A percentile compares a stretch with the other conserved stretches of the same genome.
These are phyloP conservation scores for Anoplopoma fimbria DNA, from an alignment of 2,113 vertebrate species.

Conservation along the genomic window DNA sequence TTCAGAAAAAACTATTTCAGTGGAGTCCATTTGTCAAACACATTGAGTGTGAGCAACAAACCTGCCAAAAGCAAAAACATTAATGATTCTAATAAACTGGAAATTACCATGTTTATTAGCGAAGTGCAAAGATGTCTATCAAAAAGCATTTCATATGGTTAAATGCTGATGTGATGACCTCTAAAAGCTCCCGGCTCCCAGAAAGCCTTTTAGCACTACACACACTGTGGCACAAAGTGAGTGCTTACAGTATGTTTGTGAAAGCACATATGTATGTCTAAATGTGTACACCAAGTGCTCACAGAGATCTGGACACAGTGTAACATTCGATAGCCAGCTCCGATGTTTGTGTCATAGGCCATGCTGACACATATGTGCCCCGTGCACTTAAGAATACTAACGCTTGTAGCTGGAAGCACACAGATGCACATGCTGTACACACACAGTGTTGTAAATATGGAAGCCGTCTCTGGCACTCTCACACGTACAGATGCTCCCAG, in stretches of 20 bases:
- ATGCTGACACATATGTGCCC: slow-evolving; percentile 30
- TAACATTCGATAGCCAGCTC: slow-evolving; percentile 17
- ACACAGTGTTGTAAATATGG: background rate
- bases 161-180: slow-evolving; percentile 30
- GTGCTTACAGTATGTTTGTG: background rate
- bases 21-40: slow-evolving; percentile 28
- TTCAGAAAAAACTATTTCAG: background rate
- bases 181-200: slow-evolving; percentile 36
- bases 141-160: slow-evolving; percentile 21
- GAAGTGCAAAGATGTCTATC: slow-evolving; percentile 34
- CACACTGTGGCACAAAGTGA: background rate
- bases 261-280: background rate
- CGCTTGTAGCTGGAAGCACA: background rate
- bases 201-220: slow-evolving; percentile 39
- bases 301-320: slow-evolving; percentile 9
- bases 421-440: background rate
- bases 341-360: slow-evolving; percentile 24
- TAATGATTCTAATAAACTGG: slow-evolving; percentile 25
- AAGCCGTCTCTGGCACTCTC: background rate
- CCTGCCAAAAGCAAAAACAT: slow-evolving; percentile 24
- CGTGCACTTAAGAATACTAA: slow-evolving; percentile 26
- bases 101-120: slow-evolving; percentile 18
- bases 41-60: background rate
- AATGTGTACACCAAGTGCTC: background rate
- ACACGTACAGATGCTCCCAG: background rate